These are phyloP conservation scores for Dendrolimus pini DNA, from an alignment of 2,888 invertebrate species.

Conservation along the genomic window DNA sequence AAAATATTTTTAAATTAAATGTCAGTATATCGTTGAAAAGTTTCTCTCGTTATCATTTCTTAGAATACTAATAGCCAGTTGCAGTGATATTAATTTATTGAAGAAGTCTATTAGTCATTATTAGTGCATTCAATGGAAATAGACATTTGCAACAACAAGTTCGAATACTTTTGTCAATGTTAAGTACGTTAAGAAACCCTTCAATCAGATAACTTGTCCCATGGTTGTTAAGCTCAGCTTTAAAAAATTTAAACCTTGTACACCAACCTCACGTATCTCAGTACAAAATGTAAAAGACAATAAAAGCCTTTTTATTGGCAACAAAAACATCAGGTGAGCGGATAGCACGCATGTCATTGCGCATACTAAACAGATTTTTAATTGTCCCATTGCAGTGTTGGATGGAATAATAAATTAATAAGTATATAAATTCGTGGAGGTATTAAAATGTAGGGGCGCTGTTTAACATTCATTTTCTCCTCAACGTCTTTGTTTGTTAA, in stretches of 20 bases:
- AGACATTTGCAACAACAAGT: too few species aligned
- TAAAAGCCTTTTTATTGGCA: conserved; percentile 57
- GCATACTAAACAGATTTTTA: conserved; percentile 67
- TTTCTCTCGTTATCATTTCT: too few species aligned
- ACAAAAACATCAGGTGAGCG: conserved; percentile 49
- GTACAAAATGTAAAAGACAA: conserved; percentile 16
- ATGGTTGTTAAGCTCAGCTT: too few species aligned
- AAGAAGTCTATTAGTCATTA: too few species aligned
- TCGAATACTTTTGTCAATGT: too few species aligned
- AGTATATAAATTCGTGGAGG: conserved; percentile 14
- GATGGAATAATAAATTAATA: conserved; percentile 40
- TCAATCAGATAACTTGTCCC: too few species aligned
- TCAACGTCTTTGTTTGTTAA: conserved; percentile 24
- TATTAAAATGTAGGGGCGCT: conserved; percentile 28
- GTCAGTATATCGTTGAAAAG: too few species aligned
- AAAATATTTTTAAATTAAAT: too few species aligned
- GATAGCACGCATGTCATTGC: conserved; percentile 33
- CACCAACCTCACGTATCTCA: conserved; percentile 3
- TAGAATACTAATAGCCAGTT: too few species aligned
- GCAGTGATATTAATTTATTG: too few species aligned
- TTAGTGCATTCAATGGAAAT: too few species aligned
- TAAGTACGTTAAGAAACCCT: too few species aligned
- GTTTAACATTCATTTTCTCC: conserved; percentile 25
- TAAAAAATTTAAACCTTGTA: conserved; percentile 1
- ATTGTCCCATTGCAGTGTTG: conserved; percentile 43